phyloP scores from a whole-genome alignment of 1,140 invertebrate genomes.

The Lethrus apterus region DNA sequence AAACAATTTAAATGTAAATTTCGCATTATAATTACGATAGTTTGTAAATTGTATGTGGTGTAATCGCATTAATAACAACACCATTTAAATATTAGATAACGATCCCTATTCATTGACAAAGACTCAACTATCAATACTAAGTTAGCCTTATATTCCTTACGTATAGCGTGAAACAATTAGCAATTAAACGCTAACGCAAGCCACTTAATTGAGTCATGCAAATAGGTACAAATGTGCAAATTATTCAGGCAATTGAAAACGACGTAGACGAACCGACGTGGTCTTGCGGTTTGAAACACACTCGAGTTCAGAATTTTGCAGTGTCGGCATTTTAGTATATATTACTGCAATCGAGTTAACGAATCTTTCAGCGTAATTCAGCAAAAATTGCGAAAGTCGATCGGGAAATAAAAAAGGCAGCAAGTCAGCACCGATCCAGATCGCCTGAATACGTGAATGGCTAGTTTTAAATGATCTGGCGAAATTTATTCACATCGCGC shows the following conservation, averaged over 20 bases:
- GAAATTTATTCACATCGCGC: too few relatives aligned
- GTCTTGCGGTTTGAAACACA: slow-evolving; percentile 4
- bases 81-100: too few relatives aligned
- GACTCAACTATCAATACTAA: neutral
- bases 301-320: neutral
- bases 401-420: too few relatives aligned
- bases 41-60: slow-evolving; percentile 1
- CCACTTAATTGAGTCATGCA: neutral
- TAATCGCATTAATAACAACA: too few relatives aligned
- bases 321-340: slow-evolving; percentile 1
- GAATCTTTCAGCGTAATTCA: too few relatives aligned
- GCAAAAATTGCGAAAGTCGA: too few relatives aligned
- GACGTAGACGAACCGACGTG: slow-evolving; percentile 1
- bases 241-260: slow-evolving; percentile 3
- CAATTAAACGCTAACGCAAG: slow-evolving; percentile 3
- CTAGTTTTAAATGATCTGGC: too few relatives aligned
- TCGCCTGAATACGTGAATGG: too few relatives aligned
- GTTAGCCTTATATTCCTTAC: slow-evolving; percentile 1
- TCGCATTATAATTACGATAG: neutral
- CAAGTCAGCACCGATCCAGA: too few relatives aligned
- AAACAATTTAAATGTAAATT: neutral
- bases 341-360: too few relatives aligned
- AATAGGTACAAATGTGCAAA: slow-evolving; percentile 8
- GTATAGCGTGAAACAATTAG: slow-evolving; percentile 2
- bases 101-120: too few relatives aligned